These are phyloP conservation scores for Siniperca obscura DNA, from an alignment of 2,797 vertebrate genomes.

Conservation along the genomic window DNA sequence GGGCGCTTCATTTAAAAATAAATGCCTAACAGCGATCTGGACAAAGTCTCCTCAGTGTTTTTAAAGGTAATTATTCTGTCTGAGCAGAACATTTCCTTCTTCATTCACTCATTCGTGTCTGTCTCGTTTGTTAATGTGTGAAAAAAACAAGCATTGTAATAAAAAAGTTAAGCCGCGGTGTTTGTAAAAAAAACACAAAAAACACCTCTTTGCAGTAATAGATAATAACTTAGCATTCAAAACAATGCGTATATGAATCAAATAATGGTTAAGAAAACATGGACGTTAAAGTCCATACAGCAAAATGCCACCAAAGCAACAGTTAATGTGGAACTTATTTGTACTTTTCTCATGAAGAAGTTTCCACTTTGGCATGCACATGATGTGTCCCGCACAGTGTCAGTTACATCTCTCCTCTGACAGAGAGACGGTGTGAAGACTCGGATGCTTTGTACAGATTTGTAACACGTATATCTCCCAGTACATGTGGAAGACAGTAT, in stretches of 20 bases:
- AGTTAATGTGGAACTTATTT: constrained; percentile 69
- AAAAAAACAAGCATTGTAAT: constrained; percentile 66
- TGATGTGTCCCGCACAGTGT: constrained; percentile 82
- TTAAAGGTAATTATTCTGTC: constrained; percentile 51
- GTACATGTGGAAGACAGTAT: constrained; percentile 85
- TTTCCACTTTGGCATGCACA: constrained; percentile 86
- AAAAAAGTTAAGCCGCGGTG: constrained; percentile 72
- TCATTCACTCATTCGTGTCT: constrained; percentile 59
- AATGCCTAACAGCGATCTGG: constrained; percentile 17
- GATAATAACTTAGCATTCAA: constrained; percentile 86
- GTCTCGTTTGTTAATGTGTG: constrained; percentile 52
- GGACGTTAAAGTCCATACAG: constrained; percentile 74
- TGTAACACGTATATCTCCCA: constrained; percentile 75
- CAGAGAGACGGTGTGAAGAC: constrained; percentile 70
- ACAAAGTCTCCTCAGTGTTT: constrained; percentile 42
- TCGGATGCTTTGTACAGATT: constrained; percentile 81
- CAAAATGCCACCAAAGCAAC: constrained; percentile 79
- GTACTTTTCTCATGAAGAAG: constrained; percentile 71
- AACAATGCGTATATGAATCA: constrained; percentile 83
- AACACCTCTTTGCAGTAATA: constrained; percentile 65
- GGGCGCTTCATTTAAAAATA: constrained; percentile 33
- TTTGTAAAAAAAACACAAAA: constrained; percentile 59
- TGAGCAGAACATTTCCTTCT: constrained; percentile 44
- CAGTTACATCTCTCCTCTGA: constrained; percentile 57
- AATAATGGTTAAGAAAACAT: constrained; percentile 79